Percentiles rank a stretch among this genome's conserved stretches.
Evolutionary conservation across 35 echinoderm and acorn worm genomes (phyloP).

Genomic region (Apostichopus japonicus): DNA sequence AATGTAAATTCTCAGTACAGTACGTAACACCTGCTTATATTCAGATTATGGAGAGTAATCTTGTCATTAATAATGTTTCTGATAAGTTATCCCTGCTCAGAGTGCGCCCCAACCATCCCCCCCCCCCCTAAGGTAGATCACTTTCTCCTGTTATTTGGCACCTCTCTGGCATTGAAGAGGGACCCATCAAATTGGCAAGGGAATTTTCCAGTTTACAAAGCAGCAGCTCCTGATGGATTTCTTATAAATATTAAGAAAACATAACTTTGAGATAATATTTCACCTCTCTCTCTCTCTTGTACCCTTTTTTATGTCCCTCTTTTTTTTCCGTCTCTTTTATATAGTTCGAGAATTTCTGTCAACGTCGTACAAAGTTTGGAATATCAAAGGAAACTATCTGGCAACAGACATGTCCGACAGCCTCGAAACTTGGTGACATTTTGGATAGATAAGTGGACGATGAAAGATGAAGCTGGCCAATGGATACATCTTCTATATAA

Average conservation of each 20-base stretch:
- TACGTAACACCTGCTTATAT: too few species aligned
- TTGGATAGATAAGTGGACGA: too few species aligned
- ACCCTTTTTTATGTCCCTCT: background rate
- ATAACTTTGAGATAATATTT: too few species aligned
- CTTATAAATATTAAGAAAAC: too few species aligned
- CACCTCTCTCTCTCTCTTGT: background rate
- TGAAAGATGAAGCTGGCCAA: too few species aligned
- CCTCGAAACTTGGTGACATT: constrained; percentile 28
- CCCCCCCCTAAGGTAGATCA: background rate
- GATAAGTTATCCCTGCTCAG: too few species aligned
- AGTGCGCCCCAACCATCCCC: too few species aligned
- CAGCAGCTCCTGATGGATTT: too few species aligned
- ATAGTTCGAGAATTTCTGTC: constrained; percentile 55
- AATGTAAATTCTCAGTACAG: too few species aligned
- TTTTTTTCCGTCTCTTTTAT: background rate
- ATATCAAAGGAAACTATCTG: constrained; percentile 29
- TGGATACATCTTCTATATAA: background rate
- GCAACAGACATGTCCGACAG: constrained; percentile 6
- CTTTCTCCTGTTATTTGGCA: background rate
- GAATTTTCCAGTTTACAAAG: background rate
- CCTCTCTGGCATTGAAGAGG: background rate
- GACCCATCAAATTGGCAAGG: background rate
- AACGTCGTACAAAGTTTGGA: constrained; percentile 63
- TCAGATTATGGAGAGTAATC: too few species aligned
- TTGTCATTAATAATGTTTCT: too few species aligned